These are phyloP conservation scores for Danio tinwini DNA, from an alignment of 2,797 vertebrate species.

Conservation along the genomic window DNA sequence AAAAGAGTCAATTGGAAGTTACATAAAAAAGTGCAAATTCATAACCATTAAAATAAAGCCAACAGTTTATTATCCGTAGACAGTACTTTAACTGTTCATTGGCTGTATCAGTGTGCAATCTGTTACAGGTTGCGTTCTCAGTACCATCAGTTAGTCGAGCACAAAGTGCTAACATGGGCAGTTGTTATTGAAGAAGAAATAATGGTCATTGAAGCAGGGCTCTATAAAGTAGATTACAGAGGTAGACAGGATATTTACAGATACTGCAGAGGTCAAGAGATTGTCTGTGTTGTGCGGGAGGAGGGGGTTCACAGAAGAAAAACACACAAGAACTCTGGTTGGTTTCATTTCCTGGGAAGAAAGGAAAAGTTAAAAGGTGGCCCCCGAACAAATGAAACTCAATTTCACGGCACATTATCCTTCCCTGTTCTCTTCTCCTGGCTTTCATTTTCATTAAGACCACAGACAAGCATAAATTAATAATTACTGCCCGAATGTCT, in stretches of 20 bases:
- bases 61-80: conserved; percentile 9
- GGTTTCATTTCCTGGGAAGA: conserved; percentile 87
- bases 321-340: conserved; percentile 70
- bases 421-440: conserved; percentile 97
- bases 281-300: conserved; percentile 64
- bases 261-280: conserved; percentile 66
- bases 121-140: conserved; percentile 35
- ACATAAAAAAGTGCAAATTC: background rate
- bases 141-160: conserved; percentile 45
- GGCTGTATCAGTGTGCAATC: conserved; percentile 16
- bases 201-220: conserved; percentile 60
- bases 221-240: conserved; percentile 65
- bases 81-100: conserved; percentile 17
- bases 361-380: conserved; percentile 91
- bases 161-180: conserved; percentile 56
- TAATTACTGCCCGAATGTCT: conserved; percentile 99
- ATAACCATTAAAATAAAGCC: conserved; percentile 6
- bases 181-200: conserved; percentile 63
- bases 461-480: conserved; percentile 99
- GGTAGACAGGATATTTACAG: conserved; percentile 66
- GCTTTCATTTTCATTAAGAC: conserved; percentile 99
- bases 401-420: conserved; percentile 99
- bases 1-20: background rate
- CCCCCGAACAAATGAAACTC: conserved; percentile 98
- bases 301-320: conserved; percentile 60